Base-by-base conservation (phyloP, 2,888 invertebrate species). In the Macaria notata region DNA sequence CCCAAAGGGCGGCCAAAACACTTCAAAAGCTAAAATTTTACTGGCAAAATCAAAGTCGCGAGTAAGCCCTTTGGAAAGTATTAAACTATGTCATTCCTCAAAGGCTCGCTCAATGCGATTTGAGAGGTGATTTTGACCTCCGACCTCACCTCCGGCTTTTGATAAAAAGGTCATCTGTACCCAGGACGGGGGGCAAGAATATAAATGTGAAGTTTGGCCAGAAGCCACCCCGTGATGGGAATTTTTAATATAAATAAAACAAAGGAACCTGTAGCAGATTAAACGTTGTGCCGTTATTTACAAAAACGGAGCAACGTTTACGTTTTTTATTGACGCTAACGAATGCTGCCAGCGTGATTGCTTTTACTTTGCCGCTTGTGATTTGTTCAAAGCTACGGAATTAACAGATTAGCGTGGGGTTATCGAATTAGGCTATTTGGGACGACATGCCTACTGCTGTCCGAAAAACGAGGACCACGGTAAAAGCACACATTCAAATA, bases 131-230 rank as follows among this genome's bases (percentile, higher is more conserved):
- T 76, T 73, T 65, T 71, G 72, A 70, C 73, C 71, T 63, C 65
- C 55, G 65, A 59, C 64, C 50, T 52, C 45, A 49, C 61, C 45
- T 56, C 55, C 61, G 56, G 61, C 72, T 70, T 72, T 75, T 70
- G 75, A 70, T 82, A 79, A 79, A 82, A 78, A 80, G 81, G 82
- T 79, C 81, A 75, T 77, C 72, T 74, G 66, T 75, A 76, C 69
- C 71, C 75, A 63, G 56, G 64, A 54, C 61, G 61, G 57, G 65
- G 69, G 65, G 59, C 54, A 63, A 65, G 79, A 82, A 83, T 83
- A 81, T 78, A 78, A 83, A 81, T 77, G 76, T 72, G 67, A 63
- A 60, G 55, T 64, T 63, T 62, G 50, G 49, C 62, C 63, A 61
- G 42, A 9, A 66, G 74, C 61, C 3, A 3, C 56, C 72, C 73